Percentiles rank a stretch among this genome's conserved stretches.
Conservation (phyloP, 2,888 invertebrate genomes). For the Helleia helle region DNA sequence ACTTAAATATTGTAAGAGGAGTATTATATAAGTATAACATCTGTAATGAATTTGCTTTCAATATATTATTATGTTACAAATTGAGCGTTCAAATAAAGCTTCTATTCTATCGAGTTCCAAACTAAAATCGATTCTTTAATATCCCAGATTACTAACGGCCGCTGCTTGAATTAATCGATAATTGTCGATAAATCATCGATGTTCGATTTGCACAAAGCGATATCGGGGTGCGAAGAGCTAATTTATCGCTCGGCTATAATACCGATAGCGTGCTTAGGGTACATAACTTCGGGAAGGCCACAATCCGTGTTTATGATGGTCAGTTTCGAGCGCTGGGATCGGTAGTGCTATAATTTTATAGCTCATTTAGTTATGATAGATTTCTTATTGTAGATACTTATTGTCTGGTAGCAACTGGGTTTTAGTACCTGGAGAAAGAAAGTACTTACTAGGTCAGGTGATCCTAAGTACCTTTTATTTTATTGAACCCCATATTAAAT, state of each 20-base stretch:
- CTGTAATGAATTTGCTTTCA: neutral
- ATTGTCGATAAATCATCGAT: conserved; percentile 72
- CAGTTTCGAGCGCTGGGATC: conserved; percentile 24
- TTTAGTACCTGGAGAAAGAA: too few species aligned
- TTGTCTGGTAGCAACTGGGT: too few species aligned
- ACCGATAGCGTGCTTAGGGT: conserved; percentile 58
- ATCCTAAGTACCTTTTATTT: too few species aligned
- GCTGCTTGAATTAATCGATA: conserved; percentile 75
- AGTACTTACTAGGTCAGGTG: too few species aligned
- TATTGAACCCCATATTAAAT: too few species aligned
- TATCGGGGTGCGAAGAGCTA: conserved; percentile 68
- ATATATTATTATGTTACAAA: neutral
- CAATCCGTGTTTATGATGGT: conserved; percentile 60
- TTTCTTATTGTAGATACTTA: neutral
- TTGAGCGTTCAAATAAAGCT: neutral
- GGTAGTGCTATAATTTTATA: conserved; percentile 45
- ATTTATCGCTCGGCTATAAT: conserved; percentile 59
- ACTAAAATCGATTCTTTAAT: conserved; percentile 49
- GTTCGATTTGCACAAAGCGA: conserved; percentile 68
- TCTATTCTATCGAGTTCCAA: conserved; percentile 34
- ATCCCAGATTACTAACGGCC: conserved; percentile 66
- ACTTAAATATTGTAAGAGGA: too few species aligned
- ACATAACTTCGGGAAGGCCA: conserved; percentile 47
- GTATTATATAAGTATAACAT: too few species aligned
- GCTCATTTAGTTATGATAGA: conserved; percentile 31